Evolutionary conservation across 2,888 invertebrate genomes (phyloP).

Genomic region (Leucophenga montana): DNA sequence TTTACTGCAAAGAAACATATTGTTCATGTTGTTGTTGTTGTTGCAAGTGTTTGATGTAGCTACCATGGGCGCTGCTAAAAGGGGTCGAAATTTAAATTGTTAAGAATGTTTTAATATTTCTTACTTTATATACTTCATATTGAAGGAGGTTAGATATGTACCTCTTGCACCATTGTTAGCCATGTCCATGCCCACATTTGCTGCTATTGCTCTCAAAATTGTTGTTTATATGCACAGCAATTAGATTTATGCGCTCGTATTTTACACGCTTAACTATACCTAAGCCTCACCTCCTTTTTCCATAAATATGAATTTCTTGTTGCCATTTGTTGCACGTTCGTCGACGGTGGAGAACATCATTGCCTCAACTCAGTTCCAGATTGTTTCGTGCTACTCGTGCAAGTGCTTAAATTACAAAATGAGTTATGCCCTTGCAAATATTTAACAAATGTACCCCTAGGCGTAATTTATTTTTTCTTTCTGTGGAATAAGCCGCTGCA

Average conservation of each 20-base stretch:
- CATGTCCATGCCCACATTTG: not conserved
- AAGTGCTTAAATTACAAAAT: constrained; percentile 53
- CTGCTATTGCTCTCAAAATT: not conserved
- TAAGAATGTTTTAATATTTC: not conserved
- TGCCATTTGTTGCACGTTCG: constrained; percentile 32
- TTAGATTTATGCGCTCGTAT: constrained; percentile 64
- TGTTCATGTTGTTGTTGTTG: not conserved
- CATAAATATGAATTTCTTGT: not conserved
- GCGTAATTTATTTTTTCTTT: constrained; percentile 17
- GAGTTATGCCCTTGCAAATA: constrained; percentile 47
- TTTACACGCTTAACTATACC: constrained; percentile 53
- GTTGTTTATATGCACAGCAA: constrained; percentile 57
- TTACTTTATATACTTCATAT: too few species aligned
- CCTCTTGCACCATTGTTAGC: too few species aligned
- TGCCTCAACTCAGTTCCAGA: constrained; percentile 21
- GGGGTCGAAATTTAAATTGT: not conserved
- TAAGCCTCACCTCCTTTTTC: constrained; percentile 2
- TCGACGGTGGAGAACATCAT: constrained; percentile 28
- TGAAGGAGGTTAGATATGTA: too few species aligned
- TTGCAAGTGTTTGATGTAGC: not conserved
- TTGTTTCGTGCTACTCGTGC: constrained; percentile 34
- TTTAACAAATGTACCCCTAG: constrained; percentile 34
- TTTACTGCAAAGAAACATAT: not conserved
- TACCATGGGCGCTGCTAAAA: too few species aligned
- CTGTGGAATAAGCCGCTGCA: constrained; percentile 6